A percentile compares a stretch with the other conserved stretches of the same genome.
phyloP scores from a whole-genome alignment of 2,888 invertebrate genomes.

The Bellardia bayeri region DNA sequence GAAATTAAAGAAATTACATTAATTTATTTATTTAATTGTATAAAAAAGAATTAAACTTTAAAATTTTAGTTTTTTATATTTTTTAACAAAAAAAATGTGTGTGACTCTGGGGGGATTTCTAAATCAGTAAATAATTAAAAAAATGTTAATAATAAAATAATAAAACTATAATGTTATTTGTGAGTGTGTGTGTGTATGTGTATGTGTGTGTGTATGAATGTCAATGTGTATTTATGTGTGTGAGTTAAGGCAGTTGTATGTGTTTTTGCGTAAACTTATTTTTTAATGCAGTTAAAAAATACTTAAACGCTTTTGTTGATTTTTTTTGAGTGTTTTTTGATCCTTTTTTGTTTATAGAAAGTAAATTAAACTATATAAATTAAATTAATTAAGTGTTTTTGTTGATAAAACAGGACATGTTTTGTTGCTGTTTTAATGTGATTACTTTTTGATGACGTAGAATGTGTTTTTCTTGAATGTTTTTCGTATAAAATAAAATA shows the following conservation, averaged over 20 bases:
- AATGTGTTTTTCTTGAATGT: conserved; percentile 40
- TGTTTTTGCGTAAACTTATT: not conserved
- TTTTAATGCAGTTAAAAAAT: not conserved
- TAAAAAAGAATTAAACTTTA: conserved; percentile 12
- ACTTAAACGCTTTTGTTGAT: conserved; percentile 8
- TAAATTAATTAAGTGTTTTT: conserved; percentile 19
- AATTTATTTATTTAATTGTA: not conserved
- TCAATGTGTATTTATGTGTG: not conserved
- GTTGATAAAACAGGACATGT: not conserved
- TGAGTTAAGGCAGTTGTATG: not conserved
- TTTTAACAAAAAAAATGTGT: conserved; percentile 42
- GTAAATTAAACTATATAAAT: conserved; percentile 14
- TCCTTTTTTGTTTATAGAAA: conserved; percentile 18
- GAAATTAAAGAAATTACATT: not conserved
- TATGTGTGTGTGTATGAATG: conserved; percentile 12
- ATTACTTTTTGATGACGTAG: conserved; percentile 56
- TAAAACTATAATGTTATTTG: conserved; percentile 14
- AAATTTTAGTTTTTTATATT: conserved; percentile 3
- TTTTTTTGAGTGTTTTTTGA: conserved; percentile 17
- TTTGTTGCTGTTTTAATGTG: conserved; percentile 31
- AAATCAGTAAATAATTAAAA: conserved; percentile 50
- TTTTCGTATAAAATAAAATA: conserved; percentile 66
- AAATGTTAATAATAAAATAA: conserved; percentile 15
- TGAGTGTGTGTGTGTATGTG: conserved; percentile 28
- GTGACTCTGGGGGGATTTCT: conserved; percentile 48